phyloP scores from a whole-genome alignment of 2,888 invertebrate genomes.

The Tineola bisselliella region DNA sequence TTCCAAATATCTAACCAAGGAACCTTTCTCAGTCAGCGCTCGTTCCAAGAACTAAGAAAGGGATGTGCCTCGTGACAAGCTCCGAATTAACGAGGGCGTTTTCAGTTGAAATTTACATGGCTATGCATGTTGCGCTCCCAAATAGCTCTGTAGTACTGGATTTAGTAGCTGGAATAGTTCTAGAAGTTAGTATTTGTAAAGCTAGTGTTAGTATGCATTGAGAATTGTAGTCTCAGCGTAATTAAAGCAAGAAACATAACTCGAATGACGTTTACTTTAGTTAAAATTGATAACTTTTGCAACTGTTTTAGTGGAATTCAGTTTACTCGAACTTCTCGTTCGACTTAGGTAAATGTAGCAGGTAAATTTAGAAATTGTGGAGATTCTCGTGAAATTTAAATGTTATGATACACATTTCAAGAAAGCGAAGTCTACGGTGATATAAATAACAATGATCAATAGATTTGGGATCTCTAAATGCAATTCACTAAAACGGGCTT shows the following conservation, averaged over 20 bases:
- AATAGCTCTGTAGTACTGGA: constrained; percentile 44
- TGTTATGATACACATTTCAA: no score
- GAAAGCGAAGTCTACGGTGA: no score
- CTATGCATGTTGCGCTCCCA: constrained; percentile 56
- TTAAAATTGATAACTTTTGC: constrained; percentile 1
- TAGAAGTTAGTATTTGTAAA: constrained; percentile 25
- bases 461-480: no score
- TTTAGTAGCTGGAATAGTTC: constrained; percentile 60
- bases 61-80: constrained; percentile 57
- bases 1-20: constrained; percentile 29
- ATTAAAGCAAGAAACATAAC: constrained; percentile 7
- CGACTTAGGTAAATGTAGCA: background rate
- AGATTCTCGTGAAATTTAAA: background rate
- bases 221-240: background rate
- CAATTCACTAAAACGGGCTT: no score
- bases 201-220: constrained; percentile 2
- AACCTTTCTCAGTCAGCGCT: constrained; percentile 19
- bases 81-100: constrained; percentile 53
- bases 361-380: background rate
- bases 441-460: no score
- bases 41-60: constrained; percentile 48
- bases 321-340: background rate
- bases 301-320: background rate
- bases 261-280: background rate
- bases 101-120: constrained; percentile 55